phyloP scores from a whole-genome alignment of 2,797 vertebrate species.

The Sylvilagus floridanus region DNA sequence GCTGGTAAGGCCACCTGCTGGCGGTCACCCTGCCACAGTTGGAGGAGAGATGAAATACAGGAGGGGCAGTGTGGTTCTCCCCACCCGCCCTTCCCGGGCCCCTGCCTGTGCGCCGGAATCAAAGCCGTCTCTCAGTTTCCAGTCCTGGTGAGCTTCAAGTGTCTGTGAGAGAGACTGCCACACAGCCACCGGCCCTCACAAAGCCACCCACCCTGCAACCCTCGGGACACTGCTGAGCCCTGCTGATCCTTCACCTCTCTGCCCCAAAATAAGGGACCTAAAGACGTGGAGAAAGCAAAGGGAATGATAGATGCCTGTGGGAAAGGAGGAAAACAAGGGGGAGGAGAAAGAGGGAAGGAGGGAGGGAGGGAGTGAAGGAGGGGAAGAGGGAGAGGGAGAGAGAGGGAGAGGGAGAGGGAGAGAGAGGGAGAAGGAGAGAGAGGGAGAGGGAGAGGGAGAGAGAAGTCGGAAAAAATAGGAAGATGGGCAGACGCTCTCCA shows the following conservation, averaged over 20 bases:
- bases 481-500: too few species aligned
- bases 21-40: not conserved
- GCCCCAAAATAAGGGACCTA: not conserved
- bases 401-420: not conserved
- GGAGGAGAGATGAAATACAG: not conserved
- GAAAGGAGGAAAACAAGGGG: not conserved
- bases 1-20: not conserved
- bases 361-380: not conserved
- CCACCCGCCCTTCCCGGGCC: accelerated
- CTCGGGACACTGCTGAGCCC: not conserved
- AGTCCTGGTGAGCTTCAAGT: too few species aligned
- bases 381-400: not conserved
- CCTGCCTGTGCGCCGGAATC: not conserved
- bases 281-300: constrained; percentile 6
- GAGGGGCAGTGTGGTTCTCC: not conserved
- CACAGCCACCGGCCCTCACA: not conserved
- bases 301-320: not conserved
- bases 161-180: not conserved
- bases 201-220: not conserved
- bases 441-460: not conserved
- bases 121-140: not conserved
- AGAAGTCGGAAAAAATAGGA: too few species aligned
- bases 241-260: not conserved
- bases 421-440: not conserved
- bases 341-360: not conserved